Base-by-base conservation (phyloP, 2,888 invertebrate genomes). In the Oeneis ivallda region DNA sequence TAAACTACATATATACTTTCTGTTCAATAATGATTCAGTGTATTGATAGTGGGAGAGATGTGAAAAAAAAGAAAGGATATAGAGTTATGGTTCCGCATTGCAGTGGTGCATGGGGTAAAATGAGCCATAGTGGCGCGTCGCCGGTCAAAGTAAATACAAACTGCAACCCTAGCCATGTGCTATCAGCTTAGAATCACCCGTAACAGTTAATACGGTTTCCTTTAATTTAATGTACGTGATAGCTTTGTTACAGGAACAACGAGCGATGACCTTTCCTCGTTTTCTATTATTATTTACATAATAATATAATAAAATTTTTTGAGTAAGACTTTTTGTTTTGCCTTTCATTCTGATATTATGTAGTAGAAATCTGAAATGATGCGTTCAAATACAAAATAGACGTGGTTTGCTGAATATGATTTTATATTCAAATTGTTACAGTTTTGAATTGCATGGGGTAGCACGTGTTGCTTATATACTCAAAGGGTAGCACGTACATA, bases 81-180 rank as follows among this genome's bases (percentile, higher is more conserved):
- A 5, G n/a, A 47, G 17, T 45, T 45, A 8, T 45, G 9, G 45
- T 15, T 47, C 15, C 52, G 61, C 61, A 62, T 52, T 62, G 61
- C 61, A 62, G 61, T 62, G 11, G n/a, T 47, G 52, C 39, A 52
- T 62, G 53, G 61, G 61, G 60, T 50, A 50, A 50, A 17, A 60
- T 52, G 41, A 43, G 53, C 52, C 61, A 53, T 17, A n/a, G 17
- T 8, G 26, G 26, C 19, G 49, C 34, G 13, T 60, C 39, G 37
- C n/a, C 17, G 19, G 39, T 1, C 7, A 34, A 50, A 60, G 60
- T 58, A 57, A 54, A 54, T 54, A 56, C 39, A 41, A 56, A 56
- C 19, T 56, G 58, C 58, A 58, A 58, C 45, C 45, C 41, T 45
- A 58, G 15, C 4, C 45, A 45, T 58, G 32, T 17, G 32, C 43